Evolutionary conservation across 2,797 vertebrate species (phyloP).

Genomic region (Lemur catta): DNA sequence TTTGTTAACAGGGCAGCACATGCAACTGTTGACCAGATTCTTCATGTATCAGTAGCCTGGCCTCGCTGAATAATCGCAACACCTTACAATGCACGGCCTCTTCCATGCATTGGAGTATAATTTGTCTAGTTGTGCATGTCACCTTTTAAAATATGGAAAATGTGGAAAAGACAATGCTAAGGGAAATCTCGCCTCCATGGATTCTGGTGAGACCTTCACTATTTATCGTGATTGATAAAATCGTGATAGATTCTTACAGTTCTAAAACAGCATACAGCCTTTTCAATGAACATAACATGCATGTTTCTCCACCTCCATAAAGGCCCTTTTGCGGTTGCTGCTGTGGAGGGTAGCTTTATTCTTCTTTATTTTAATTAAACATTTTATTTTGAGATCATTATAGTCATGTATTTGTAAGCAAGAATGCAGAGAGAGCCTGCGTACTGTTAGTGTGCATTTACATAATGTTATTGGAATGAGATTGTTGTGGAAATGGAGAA

Average conservation of each 20-base stretch:
- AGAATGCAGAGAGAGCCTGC: neutral
- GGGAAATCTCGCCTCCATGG: neutral
- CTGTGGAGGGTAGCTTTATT: neutral
- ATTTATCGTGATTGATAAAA: neutral
- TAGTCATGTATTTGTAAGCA: neutral
- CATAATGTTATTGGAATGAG: neutral
- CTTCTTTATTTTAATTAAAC: neutral
- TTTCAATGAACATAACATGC: neutral
- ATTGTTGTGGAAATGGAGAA: neutral
- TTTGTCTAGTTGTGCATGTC: neutral
- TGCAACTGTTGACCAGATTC: neutral
- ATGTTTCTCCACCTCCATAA: neutral
- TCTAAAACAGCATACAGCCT: neutral
- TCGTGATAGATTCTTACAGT: too few species aligned
- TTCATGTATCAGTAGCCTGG: neutral
- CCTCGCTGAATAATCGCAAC: rapidly evolving
- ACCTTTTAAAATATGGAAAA: neutral
- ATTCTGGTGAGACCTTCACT: too few species aligned
- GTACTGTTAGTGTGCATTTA: neutral
- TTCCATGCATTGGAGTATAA: rapidly evolving
- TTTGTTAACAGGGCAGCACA: neutral
- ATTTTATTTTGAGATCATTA: neutral
- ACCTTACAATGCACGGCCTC: rapidly evolving
- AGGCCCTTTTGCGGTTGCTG: neutral
- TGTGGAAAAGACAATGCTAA: neutral